A percentile compares a stretch with the other conserved stretches of the same genome.
These are phyloP conservation scores for Cremastobaeus sp. DNA, from an alignment of 2,888 invertebrate species.

Conservation along the genomic window DNA sequence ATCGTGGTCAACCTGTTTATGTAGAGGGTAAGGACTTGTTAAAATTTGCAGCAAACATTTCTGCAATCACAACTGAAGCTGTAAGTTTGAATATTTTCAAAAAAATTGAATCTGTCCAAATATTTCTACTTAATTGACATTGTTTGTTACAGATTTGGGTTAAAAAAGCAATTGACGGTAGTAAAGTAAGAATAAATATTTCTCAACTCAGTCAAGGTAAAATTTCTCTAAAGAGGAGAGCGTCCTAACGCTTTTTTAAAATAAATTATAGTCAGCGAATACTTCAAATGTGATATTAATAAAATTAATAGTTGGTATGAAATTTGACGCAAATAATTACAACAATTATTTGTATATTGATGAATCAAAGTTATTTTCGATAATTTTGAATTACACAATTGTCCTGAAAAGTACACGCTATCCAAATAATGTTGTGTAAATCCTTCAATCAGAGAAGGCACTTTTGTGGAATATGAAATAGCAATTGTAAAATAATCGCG, in stretches of 20 bases:
- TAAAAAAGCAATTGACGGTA: conserved; percentile 88
- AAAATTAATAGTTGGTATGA: background rate
- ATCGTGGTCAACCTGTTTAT: conserved; percentile 94
- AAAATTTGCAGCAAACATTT: conserved; percentile 92
- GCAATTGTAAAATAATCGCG: too few species aligned
- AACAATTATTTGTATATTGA: background rate
- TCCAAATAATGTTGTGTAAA: too few species aligned
- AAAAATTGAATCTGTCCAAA: background rate
- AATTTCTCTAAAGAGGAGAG: conserved; percentile 91
- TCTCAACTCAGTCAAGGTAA: conserved; percentile 92
- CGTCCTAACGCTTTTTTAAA: conserved; percentile 78
- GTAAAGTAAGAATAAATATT: conserved; percentile 90
- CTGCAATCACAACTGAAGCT: conserved; percentile 90
- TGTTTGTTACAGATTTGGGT: conserved; percentile 88
- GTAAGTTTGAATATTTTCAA: conserved; percentile 25
- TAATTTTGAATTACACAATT: too few species aligned
- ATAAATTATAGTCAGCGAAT: background rate
- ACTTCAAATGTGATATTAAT: background rate
- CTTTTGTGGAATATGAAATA: too few species aligned
- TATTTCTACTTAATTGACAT: background rate
- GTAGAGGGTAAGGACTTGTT: conserved; percentile 92
- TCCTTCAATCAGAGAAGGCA: too few species aligned
- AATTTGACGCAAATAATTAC: background rate
- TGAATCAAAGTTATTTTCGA: too few species aligned
- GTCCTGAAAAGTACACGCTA: too few species aligned